Percentiles rank a stretch among this genome's conserved stretches.
These are phyloP conservation scores for Urophycis tenuis DNA, from an alignment of 2,797 vertebrate species.

Conservation along the genomic window DNA sequence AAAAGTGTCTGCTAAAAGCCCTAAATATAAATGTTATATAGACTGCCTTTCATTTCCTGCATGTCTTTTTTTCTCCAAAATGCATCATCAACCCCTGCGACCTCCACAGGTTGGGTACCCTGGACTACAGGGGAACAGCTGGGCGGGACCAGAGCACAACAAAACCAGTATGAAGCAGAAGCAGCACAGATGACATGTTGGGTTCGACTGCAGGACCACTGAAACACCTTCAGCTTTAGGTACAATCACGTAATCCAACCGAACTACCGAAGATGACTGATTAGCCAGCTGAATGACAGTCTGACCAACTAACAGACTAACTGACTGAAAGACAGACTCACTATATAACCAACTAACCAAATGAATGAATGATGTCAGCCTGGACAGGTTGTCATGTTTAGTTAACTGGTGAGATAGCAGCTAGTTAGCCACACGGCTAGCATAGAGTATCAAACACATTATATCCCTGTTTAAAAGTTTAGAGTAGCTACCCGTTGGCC, in stretches of 20 bases:
- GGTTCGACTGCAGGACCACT: no score
- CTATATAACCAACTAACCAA: not conserved
- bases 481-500: slow-evolving; percentile 45
- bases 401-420: not conserved
- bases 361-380: not conserved
- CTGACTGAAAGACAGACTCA: not conserved
- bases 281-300: not conserved
- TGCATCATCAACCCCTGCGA: no score
- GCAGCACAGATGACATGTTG: no score
- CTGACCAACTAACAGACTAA: not conserved
- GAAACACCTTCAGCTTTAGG: not conserved
- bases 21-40: no score
- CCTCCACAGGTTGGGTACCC: no score
- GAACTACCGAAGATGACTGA: not conserved
- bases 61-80: no score
- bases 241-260: not conserved
- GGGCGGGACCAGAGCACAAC: not conserved
- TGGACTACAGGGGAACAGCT: not conserved
- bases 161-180: no score
- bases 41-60: no score
- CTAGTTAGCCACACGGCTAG: not conserved
- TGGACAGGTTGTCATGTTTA: not conserved
- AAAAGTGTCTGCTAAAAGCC: no score
- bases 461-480: not conserved
- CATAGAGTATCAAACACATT: not conserved